phyloP scores from a whole-genome alignment of 2,888 invertebrate genomes.

The Ernsta delagoae region DNA sequence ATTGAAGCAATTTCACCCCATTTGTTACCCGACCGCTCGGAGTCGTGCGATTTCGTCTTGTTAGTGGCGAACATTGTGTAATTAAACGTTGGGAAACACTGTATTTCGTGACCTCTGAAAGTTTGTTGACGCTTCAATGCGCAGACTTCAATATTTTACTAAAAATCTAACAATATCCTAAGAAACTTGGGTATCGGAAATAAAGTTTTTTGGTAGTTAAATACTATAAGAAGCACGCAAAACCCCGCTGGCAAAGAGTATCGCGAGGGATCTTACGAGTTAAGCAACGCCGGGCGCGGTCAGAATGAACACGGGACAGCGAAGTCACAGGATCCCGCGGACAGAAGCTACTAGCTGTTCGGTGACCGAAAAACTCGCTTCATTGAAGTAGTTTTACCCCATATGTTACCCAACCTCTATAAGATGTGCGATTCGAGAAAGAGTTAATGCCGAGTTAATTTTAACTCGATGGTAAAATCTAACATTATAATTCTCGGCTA shows the following conservation, averaged over 20 bases:
- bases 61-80: conserved; percentile 4
- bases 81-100: conserved; percentile 1
- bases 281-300: too few relatives aligned
- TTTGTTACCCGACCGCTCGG: conserved; percentile 55
- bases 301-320: conserved; percentile 41
- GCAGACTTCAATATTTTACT: not conserved
- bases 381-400: conserved; percentile 71
- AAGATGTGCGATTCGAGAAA: conserved; percentile 22
- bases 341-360: conserved; percentile 75
- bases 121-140: not conserved
- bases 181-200: not conserved
- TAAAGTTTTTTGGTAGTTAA: too few relatives aligned
- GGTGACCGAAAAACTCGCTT: conserved; percentile 73
- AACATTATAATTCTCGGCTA: too few relatives aligned
- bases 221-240: too few relatives aligned
- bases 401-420: conserved; percentile 56
- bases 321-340: conserved; percentile 56
- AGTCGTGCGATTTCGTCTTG: conserved; percentile 29
- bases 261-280: too few relatives aligned
- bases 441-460: too few relatives aligned
- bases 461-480: too few relatives aligned
- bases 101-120: not conserved
- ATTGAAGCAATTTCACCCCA: conserved; percentile 70
- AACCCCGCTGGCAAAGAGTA: too few relatives aligned
- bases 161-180: not conserved